Percentiles rank a stretch among this genome's conserved stretches.
These are phyloP conservation scores for Lutjanus campechanus DNA, from an alignment of 2,797 vertebrate species.

Conservation along the genomic window DNA sequence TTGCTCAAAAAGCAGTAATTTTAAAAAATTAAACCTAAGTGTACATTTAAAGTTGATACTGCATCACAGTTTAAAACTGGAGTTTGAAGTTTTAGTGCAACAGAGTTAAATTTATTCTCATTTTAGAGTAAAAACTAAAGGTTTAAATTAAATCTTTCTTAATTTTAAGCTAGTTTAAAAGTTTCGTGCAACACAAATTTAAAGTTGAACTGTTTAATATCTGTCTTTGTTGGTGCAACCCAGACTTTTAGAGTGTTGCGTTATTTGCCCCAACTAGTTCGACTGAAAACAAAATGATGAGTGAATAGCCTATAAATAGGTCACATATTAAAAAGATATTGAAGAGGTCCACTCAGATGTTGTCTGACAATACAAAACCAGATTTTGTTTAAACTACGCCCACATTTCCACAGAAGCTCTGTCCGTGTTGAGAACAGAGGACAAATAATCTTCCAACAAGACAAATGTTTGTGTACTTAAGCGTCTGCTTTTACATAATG, in stretches of 20 bases:
- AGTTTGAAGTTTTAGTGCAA: too few relatives aligned
- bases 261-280: slow-evolving; percentile 48
- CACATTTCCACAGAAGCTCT: slow-evolving; percentile 57
- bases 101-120: too few relatives aligned
- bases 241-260: not conserved
- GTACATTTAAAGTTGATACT: too few relatives aligned
- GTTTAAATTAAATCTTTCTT: too few relatives aligned
- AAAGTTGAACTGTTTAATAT: too few relatives aligned
- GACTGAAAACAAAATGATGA: slow-evolving; percentile 42
- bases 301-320: slow-evolving; percentile 19
- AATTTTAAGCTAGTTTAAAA: too few relatives aligned
- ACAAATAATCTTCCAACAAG: slow-evolving; percentile 59
- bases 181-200: too few relatives aligned
- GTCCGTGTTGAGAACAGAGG: slow-evolving; percentile 39
- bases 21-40: too few relatives aligned
- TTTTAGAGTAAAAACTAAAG: too few relatives aligned
- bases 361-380: slow-evolving; percentile 42
- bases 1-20: too few relatives aligned
- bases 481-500: slow-evolving; percentile 62
- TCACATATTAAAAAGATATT: slow-evolving; percentile 43
- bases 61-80: too few relatives aligned
- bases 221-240: too few relatives aligned
- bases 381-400: slow-evolving; percentile 64
- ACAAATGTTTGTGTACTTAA: slow-evolving; percentile 69
- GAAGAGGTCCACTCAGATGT: slow-evolving; percentile 30